phyloP scores from a whole-genome alignment of 2,113 vertebrate species.

The Ciconia maguari region DNA sequence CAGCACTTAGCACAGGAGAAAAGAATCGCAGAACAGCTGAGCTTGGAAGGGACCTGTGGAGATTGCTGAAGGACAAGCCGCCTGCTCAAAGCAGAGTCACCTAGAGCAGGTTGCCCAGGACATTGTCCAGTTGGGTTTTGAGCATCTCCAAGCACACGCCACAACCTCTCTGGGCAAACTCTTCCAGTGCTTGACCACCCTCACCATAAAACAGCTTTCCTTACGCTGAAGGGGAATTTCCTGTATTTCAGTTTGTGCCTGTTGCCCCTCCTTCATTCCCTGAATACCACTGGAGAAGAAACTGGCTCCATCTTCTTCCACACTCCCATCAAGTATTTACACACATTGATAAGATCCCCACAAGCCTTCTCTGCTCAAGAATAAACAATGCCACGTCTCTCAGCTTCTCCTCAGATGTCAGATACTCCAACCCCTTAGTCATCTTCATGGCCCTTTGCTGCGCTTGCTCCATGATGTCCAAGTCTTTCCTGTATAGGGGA shows the following conservation, averaged over 20 bases:
- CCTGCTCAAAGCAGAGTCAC: background rate
- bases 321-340: background rate
- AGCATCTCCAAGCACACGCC: background rate
- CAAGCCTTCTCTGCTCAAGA: background rate
- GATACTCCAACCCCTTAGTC: no score
- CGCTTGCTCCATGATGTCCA: background rate
- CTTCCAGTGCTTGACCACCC: background rate
- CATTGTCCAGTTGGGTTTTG: background rate
- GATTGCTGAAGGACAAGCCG: rapidly evolving
- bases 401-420: background rate
- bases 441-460: background rate
- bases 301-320: background rate
- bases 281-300: background rate
- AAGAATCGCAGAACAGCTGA: background rate
- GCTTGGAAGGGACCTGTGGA: background rate
- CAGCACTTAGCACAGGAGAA: background rate
- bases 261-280: background rate
- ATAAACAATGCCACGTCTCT: background rate
- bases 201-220: background rate
- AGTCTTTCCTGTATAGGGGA: background rate
- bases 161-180: background rate
- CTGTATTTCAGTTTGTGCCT: background rate
- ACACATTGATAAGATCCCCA: background rate
- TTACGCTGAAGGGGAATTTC: background rate
- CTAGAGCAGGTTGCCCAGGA: background rate